Percentiles rank a stretch among this genome's conserved stretches.
These are phyloP conservation scores for Prosopocoilus inquinatus DNA, from an alignment of 2,888 invertebrate genomes.

Conservation along the genomic window DNA sequence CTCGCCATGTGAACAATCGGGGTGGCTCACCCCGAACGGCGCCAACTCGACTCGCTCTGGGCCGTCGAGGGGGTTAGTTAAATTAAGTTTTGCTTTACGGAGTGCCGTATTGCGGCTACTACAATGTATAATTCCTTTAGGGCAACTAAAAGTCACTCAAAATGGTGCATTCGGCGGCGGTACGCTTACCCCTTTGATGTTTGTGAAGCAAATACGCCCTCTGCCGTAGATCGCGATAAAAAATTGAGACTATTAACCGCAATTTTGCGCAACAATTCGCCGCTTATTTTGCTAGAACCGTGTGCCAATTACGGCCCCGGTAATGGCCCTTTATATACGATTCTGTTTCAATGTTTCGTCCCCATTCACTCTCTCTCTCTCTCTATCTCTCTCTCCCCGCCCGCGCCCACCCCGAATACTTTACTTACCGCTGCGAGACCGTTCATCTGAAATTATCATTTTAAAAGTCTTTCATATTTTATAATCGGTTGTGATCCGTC, in stretches of 20 bases:
- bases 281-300: too few species aligned
- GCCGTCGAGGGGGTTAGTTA: constrained; percentile 41
- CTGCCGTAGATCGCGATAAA: constrained; percentile 10
- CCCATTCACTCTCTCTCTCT: too few species aligned
- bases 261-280: not conserved
- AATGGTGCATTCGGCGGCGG: constrained; percentile 33
- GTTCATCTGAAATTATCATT: too few species aligned
- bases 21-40: constrained; percentile 1
- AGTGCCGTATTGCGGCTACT: constrained; percentile 36
- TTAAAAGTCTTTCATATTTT: too few species aligned
- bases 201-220: constrained; percentile 17
- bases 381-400: too few species aligned
- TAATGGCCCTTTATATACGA: too few species aligned
- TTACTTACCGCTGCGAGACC: too few species aligned
- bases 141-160: constrained; percentile 43
- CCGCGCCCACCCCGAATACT: too few species aligned
- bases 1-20: constrained; percentile 30
- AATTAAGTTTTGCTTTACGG: constrained; percentile 47
- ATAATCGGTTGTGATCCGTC: too few species aligned
- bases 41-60: constrained; percentile 21
- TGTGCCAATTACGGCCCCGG: too few species aligned
- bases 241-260: constrained; percentile 1
- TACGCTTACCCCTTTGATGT: constrained; percentile 17
- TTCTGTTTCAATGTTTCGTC: too few species aligned
- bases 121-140: constrained; percentile 43